phyloP scores from a whole-genome alignment of 2,797 vertebrate genomes.

The Otolemur crassicaudatus region DNA sequence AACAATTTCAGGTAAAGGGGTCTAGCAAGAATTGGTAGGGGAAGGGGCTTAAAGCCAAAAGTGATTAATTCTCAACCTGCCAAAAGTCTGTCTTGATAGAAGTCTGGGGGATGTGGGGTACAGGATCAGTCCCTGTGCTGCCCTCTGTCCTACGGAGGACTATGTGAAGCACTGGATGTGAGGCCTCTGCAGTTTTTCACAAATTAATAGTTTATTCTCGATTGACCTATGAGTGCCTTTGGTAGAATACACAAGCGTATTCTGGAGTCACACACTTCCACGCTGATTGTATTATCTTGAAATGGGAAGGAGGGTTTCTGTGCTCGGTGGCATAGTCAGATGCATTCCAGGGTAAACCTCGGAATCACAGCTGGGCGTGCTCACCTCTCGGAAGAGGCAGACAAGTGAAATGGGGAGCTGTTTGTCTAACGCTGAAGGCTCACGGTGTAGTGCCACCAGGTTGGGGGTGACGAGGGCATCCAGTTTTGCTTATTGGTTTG shows the following conservation, averaged over 20 bases:
- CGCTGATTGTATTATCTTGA: not conserved
- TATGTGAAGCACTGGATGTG: not conserved
- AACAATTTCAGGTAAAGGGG: not conserved
- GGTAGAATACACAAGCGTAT: not conserved
- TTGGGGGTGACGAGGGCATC: conserved; percentile 40
- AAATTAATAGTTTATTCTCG: not conserved
- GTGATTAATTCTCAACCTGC: not conserved
- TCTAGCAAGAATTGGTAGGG: not conserved
- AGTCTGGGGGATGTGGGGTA: not conserved
- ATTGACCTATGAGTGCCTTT: not conserved
- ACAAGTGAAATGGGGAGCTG: not conserved
- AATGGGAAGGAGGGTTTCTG: not conserved
- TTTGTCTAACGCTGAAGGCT: not conserved
- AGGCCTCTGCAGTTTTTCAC: not conserved
- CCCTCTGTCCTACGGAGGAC: too few relatives aligned
- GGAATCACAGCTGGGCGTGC: not conserved
- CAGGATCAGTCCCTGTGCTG: not conserved
- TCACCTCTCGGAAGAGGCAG: not conserved
- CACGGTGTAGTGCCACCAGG: not conserved
- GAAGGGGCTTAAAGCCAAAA: not conserved
- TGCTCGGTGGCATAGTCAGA: not conserved
- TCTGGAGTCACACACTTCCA: not conserved
- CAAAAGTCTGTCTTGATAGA: not conserved
- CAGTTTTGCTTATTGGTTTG: conserved; percentile 68
- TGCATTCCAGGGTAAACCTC: too few relatives aligned